Evolutionary conservation across 1,140 invertebrate species (phyloP), one percentile per base, ranked within the genome.

Genomic region (Orius insidiosus): DNA sequence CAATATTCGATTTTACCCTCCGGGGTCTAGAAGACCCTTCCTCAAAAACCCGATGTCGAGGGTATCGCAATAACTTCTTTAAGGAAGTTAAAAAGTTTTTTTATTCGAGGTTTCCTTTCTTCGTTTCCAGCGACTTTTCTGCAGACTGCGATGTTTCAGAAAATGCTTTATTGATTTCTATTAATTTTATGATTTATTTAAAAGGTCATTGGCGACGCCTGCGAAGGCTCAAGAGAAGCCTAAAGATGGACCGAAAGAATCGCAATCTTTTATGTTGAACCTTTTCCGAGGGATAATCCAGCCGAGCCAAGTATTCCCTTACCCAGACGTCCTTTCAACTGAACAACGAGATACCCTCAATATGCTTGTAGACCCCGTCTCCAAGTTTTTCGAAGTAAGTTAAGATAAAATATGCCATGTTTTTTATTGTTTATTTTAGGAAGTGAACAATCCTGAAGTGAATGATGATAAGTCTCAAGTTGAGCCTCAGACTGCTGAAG

Each of bases 181-280:
- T n/a, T n/a, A n/a, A n/a, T 16, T 41, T 33, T 35, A 44, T 39
- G n/a, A 14, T 30, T 46, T 47, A 15, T 32, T n/a, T n/a, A n/a
- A n/a, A n/a, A 54, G 52, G 36, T 13, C 33, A 9, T 53, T 66
- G 5, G 63, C 66, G 8, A 61, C 66, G 1, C 60, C 66, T 52
- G 52, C 63, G 11, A 24, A 24, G 24, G 56, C 49, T 32, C 38
- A 51, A 19, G 31, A 44, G 1, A 45, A 51, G 11, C 55, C 58
- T 45, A 46, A 53, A 1, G 47, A 52, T 16, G 4, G 49, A 3
- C 45, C 52, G 30, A 66, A 68, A 52, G 72, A 78, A 53, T 76
- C 78, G 49, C 65, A 72, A 49, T 96, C 92, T 1, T 97, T 95
- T 66, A 82, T 79, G 18, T 83, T 93, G 72, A 98, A 97, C 60